Base-by-base conservation (phyloP, 2,797 vertebrate species). In the Poecile montanus region DNA sequence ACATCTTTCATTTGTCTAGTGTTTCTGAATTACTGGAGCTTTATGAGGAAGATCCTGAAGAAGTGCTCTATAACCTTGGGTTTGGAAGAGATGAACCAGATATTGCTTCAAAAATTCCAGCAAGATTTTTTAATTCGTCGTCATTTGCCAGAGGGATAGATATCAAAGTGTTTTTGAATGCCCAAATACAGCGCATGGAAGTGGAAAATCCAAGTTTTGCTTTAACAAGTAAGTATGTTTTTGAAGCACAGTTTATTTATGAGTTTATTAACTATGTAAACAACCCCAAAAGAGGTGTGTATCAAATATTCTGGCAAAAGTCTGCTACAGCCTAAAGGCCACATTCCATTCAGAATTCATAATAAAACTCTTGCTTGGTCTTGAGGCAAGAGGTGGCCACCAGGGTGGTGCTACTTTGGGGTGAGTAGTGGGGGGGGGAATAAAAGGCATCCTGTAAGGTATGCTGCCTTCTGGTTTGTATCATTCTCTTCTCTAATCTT, bases 191-290 rank as follows among this genome's bases (percentile, higher is more conserved):
- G 93, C 99, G 99, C 29, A 98, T 99, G 98, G 99, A 99, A 97
- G 97, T 99, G 95, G 99, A 99, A 97, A 99, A 99, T 96, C 99
- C 99, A 75, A 99, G 98, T 98, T 99, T 98, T 82, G 99, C 99
- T 95, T 98, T 99, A 92, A 99, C 99, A 87, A 99, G 99, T 99
- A 98, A 94, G 99, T 97, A 67, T 93, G 51, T 36, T 79, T 96
- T 95, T 88, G 89, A 89, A 93, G 29, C 15, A 63, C 74, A 42
- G n/a, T 76, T 76, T 81, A 62, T 91, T 85, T 91, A 78, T 48
- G 45, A 50, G 6, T 57, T 85, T 81, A 74, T 89, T 27, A 67
- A 68, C 27, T 76, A 5, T 51, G 15, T 92, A 78, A 91, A 68
- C 61, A 85, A 40, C 14, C 11, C 16, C 26, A 23, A 48, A 82